These are phyloP conservation scores for Epinotia ramella DNA, from an alignment of 2,888 invertebrate species.

Conservation along the genomic window DNA sequence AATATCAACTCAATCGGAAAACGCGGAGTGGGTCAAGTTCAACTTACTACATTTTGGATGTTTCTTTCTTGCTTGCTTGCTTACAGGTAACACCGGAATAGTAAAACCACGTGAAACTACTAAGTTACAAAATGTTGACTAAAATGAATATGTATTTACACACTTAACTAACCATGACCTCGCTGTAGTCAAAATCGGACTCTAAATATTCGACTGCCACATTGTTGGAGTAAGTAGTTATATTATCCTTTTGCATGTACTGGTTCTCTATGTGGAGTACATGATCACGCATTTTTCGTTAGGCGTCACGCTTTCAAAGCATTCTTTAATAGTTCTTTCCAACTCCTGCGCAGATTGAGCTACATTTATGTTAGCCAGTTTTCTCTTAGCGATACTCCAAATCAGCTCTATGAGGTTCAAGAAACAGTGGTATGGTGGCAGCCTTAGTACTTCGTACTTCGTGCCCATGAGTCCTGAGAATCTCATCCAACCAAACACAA, in stretches of 20 bases:
- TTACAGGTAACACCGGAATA: too few relatives aligned
- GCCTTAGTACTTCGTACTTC: background rate
- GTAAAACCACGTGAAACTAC: background rate
- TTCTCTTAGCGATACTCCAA: too few relatives aligned
- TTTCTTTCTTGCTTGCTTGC: too few relatives aligned
- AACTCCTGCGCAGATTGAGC: conserved; percentile 1
- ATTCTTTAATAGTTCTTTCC: background rate
- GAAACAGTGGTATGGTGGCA: conserved; percentile 7
- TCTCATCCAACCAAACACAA: background rate
- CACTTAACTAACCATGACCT: background rate
- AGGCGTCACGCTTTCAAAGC: conserved; percentile 2
- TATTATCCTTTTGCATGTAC: conserved; percentile 1
- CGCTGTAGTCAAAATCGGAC: conserved; percentile 1
- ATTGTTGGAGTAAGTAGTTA: conserved; percentile 1
- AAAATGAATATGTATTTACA: background rate
- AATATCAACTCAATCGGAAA: too few relatives aligned
- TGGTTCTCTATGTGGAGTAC: background rate
- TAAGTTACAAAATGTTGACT: background rate
- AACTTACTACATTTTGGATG: too few relatives aligned
- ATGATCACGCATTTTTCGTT: background rate
- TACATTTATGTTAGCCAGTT: background rate
- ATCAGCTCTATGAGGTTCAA: background rate
- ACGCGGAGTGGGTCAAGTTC: too few relatives aligned
- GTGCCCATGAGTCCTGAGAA: background rate
- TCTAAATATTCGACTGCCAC: background rate